Conservation (phyloP, 2,797 vertebrate species). For the Pelobates cultripes region DNA sequence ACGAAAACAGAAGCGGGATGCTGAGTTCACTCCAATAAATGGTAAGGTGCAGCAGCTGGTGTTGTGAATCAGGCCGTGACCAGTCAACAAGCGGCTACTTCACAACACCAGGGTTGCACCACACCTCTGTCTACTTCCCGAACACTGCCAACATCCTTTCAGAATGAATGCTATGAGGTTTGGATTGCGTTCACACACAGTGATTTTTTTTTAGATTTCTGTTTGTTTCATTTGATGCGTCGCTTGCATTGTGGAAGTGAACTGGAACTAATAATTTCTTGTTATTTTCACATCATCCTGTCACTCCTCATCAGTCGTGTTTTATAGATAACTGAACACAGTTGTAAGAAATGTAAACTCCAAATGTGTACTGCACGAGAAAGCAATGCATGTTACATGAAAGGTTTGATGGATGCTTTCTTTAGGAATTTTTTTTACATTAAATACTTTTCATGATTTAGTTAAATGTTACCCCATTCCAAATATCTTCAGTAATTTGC, state of each 20-base stretch:
- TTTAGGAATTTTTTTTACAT: too few relatives aligned
- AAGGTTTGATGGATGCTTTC: too few relatives aligned
- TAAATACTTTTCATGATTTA: too few relatives aligned
- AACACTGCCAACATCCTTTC: background rate
- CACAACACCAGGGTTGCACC: slow-evolving; percentile 96
- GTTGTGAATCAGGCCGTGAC: slow-evolving; percentile 99
- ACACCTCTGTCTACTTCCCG: slow-evolving; percentile 65
- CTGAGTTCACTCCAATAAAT: background rate
- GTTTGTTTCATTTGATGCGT: background rate
- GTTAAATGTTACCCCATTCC: too few relatives aligned
- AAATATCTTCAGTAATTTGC: too few relatives aligned
- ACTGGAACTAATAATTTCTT: background rate
- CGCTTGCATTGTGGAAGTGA: background rate
- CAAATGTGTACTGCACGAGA: too few relatives aligned
- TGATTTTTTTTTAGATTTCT: background rate
- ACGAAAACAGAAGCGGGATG: background rate
- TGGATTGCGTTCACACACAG: background rate
- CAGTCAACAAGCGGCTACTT: slow-evolving; percentile 91
- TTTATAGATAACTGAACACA: background rate
- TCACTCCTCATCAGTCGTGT: background rate
- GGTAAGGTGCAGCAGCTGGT: slow-evolving; percentile 95
- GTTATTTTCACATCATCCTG: slow-evolving; percentile 1
- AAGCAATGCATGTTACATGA: too few relatives aligned
- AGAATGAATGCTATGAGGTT: background rate
- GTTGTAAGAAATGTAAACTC: too few relatives aligned